Evolutionary conservation across 2,888 invertebrate species (phyloP), one percentile per base, ranked within the genome.

Genomic region (Boloria euphrosyne): DNA sequence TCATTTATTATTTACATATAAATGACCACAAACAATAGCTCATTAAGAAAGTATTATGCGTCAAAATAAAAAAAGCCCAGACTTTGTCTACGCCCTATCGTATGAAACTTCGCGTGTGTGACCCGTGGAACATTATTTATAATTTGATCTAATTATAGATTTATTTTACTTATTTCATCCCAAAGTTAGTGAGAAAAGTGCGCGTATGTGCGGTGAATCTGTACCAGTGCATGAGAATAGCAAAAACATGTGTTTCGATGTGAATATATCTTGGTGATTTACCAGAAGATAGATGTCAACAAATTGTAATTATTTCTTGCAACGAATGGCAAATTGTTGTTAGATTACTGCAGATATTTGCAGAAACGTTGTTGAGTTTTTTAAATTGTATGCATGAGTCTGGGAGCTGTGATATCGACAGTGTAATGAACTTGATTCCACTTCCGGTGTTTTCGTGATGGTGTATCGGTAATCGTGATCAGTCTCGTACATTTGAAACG

Each of bases 241-340:
- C 83, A 80, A 81, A 88, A 91, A 88, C 90, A 90, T 91, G 90
- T 91, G 90, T 91, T 90, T 85, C 83, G 90, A 90, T 88, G 90
- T 90, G 85, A 86, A 90, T 81, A 89, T 90, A 77, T 76, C 79
- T 81, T 80, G 78, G 79, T 84, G 86, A 82, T 72, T 81, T 76
- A 76, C 74, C 71, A 72, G 51, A 71, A 74, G 76, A 78, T 87
- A 80, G 79, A 86, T 85, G 85, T 88, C 89, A 89, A 89, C 89
- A 90, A 89, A 85, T 84, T 86, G 71, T 80, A 80, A 84, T 82
- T 84, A 84, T 80, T 75, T 78, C 70, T 74, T 70, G 73, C 80
- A 79, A 75, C 72, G 77, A 77, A 71, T 75, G 69, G 75, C 76
- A 73, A 73, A 79, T 74, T 78, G 67, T 76, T 72, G 74, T 75